Evolutionary conservation across 2,113 vertebrate genomes (phyloP).

Genomic region (Trichomycterus rosablanca): DNA sequence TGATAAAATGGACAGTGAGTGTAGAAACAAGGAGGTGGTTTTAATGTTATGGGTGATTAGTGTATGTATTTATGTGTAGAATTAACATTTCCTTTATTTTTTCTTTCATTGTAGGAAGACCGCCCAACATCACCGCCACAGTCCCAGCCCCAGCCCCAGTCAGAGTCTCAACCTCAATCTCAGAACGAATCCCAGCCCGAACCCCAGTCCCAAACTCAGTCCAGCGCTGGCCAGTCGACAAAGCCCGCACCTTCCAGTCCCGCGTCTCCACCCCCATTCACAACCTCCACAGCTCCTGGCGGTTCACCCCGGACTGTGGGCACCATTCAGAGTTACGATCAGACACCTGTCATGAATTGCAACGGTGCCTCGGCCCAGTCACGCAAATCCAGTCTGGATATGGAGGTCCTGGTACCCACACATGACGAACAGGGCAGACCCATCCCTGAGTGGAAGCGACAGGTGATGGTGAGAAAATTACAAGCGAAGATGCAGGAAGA

Average conservation of each 20-base stretch:
- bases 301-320: conserved; percentile 53
- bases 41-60: no score
- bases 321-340: conserved; percentile 62
- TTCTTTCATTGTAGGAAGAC: conserved; percentile 60
- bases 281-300: conserved; percentile 49
- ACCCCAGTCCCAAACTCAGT: conserved; percentile 17
- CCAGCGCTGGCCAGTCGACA: conserved; percentile 43
- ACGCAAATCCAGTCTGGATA: conserved; percentile 66
- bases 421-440: conserved; percentile 85
- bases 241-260: conserved; percentile 52
- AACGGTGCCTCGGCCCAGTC: conserved; percentile 53
- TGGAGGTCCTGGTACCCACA: conserved; percentile 82
- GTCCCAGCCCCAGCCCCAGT: conserved; percentile 35
- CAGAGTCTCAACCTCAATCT: conserved; percentile 43
- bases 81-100: no score
- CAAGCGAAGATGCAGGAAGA: conserved; percentile 94
- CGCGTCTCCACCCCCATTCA: conserved; percentile 47
- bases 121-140: conserved; percentile 53
- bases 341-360: conserved; percentile 70
- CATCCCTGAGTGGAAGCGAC: conserved; percentile 90
- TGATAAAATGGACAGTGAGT: no score
- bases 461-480: conserved; percentile 92
- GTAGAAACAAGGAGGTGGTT: no score
- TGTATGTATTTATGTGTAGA: no score
- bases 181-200: conserved; percentile 51